Evolutionary conservation across 2,113 vertebrate genomes (phyloP).

Genomic region (Dryoscopus gambensis): DNA sequence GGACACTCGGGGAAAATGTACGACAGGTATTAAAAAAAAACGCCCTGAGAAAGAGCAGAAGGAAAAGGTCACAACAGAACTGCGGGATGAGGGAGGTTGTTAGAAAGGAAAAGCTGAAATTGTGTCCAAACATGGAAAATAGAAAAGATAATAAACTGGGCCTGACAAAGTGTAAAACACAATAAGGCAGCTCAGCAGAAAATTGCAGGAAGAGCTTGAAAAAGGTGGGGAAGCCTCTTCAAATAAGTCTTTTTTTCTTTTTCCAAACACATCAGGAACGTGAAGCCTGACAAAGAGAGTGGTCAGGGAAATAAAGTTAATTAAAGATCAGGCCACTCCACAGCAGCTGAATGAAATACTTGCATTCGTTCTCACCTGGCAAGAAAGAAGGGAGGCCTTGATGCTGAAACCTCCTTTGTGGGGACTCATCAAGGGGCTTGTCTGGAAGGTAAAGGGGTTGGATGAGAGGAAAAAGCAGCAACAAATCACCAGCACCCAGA

Average conservation of each 20-base stretch:
- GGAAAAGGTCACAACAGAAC: constrained; percentile 17
- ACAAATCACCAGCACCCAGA: background rate
- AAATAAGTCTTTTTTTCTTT: background rate
- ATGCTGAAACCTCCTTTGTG: background rate
- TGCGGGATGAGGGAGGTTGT: background rate
- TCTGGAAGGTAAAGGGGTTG: background rate
- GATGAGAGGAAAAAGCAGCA: background rate
- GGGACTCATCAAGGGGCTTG: background rate
- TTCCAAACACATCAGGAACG: background rate
- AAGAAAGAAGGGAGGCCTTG: background rate
- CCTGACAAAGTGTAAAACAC: background rate
- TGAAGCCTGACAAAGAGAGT: background rate
- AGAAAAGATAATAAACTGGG: background rate
- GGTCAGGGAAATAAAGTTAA: background rate
- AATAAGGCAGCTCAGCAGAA: background rate
- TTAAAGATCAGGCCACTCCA: background rate
- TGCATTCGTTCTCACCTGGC: background rate
- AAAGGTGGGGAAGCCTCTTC: background rate
- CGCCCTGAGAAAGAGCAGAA: background rate
- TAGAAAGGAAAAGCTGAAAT: background rate
- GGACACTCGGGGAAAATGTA: background rate
- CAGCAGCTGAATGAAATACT: background rate
- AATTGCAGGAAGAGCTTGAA: background rate
- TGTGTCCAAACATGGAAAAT: background rate
- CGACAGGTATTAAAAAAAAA: background rate